Percentiles rank a stretch among this genome's conserved stretches.
These are phyloP conservation scores for Yponomeuta cagnagella DNA, from an alignment of 2,888 invertebrate species.

Conservation along the genomic window DNA sequence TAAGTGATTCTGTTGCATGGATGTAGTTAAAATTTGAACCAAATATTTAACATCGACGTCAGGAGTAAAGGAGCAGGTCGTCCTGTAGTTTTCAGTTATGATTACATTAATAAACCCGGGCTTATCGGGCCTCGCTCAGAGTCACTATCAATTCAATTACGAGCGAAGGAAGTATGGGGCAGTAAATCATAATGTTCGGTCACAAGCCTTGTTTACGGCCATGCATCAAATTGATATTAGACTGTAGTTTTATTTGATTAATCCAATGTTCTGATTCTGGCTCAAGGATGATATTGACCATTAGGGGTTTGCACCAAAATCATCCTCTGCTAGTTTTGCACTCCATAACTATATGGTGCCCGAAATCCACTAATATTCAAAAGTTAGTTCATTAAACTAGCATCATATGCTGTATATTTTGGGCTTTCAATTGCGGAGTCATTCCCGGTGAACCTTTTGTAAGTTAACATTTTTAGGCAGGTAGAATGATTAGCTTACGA, in stretches of 20 bases:
- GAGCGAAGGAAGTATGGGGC: conserved; percentile 1
- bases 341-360: too few species aligned
- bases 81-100: not conserved
- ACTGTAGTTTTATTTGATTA: not conserved
- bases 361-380: too few species aligned
- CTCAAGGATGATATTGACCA: not conserved
- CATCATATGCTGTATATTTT: too few species aligned
- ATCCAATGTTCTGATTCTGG: not conserved
- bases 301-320: too few species aligned
- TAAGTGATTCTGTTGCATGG: too few species aligned
- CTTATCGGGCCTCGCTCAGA: not conserved
- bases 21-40: too few species aligned
- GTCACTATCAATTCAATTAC: not conserved
- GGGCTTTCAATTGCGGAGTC: too few species aligned
- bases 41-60: not conserved
- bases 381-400: too few species aligned
- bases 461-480: too few species aligned
- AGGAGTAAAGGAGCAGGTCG: not conserved
- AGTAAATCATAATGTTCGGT: not conserved
- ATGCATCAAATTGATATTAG: not conserved
- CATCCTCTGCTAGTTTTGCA: too few species aligned
- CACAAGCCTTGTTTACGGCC: not conserved
- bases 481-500: too few species aligned
- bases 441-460: too few species aligned
- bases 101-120: not conserved